Evolutionary conservation across 2,797 vertebrate genomes (phyloP).

Genomic region (Falco cherrug): DNA sequence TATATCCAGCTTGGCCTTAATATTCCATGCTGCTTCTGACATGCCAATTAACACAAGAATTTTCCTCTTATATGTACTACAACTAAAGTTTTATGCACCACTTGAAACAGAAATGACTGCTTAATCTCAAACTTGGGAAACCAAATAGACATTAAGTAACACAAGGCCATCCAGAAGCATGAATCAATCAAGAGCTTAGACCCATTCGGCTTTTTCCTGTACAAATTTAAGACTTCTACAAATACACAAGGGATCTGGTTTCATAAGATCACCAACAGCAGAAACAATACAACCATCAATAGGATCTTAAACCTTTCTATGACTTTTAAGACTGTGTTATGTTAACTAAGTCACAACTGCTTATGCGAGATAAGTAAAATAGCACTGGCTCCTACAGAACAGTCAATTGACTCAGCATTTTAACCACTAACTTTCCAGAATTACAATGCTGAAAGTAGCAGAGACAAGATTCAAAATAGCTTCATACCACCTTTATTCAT

Average conservation of each 20-base stretch:
- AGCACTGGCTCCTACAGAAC: no score
- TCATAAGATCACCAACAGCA: not conserved
- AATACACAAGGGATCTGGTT: not conserved
- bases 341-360: not conserved
- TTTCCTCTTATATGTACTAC: not conserved
- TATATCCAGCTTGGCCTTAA: not conserved
- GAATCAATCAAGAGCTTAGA: not conserved
- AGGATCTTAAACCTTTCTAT: not conserved
- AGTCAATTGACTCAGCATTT: not conserved
- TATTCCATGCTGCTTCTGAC: not conserved
- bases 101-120: not conserved
- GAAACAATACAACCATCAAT: not conserved
- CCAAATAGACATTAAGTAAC: not conserved
- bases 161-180: not conserved
- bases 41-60: not conserved
- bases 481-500: not conserved
- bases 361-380: not conserved
- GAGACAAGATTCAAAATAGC: not conserved
- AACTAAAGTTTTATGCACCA: not conserved
- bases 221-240: not conserved
- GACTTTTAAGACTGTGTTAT: not conserved
- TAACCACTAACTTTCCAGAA: not conserved
- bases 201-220: not conserved
- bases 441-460: not conserved
- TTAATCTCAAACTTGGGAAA: not conserved